A percentile compares a stretch with the other conserved stretches of the same genome.
Conservation (phyloP, 2,888 invertebrate genomes). For the Notodonta ziczac region DNA sequence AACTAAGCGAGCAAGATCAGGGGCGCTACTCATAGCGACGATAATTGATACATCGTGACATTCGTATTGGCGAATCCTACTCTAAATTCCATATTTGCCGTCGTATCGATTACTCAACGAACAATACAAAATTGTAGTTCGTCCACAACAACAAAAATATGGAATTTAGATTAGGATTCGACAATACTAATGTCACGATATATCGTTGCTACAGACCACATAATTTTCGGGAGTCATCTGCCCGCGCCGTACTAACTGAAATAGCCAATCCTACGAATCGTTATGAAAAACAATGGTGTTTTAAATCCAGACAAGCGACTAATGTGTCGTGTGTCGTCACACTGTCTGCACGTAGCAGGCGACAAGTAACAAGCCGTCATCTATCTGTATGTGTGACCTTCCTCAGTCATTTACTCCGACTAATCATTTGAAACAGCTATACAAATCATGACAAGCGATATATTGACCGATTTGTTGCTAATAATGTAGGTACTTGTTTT, state of each 20-base stretch:
- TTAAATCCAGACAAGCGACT: background rate
- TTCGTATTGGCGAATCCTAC: no score
- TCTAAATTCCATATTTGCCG: no score
- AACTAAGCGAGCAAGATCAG: no score
- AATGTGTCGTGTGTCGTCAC: background rate
- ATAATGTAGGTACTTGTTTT: background rate
- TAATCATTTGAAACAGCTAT: background rate
- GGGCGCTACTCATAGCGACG: no score
- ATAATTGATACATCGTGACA: no score
- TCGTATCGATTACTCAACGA: no score
- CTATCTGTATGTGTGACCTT: background rate
- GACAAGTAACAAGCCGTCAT: background rate
- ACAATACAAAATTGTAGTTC: no score
- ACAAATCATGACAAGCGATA: background rate
- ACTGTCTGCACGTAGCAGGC: background rate
- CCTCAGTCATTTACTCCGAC: background rate
- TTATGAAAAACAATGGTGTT: conserved; percentile 5
- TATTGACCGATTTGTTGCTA: background rate
- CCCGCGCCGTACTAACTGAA: background rate
- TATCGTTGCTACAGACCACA: no score
- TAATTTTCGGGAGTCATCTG: no score
- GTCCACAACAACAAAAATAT: no score
- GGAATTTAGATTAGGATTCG: no score
- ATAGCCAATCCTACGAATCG: background rate
- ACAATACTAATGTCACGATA: no score